phyloP scores from a whole-genome alignment of 1,140 invertebrate species.

The Platyscapa corneri region DNA sequence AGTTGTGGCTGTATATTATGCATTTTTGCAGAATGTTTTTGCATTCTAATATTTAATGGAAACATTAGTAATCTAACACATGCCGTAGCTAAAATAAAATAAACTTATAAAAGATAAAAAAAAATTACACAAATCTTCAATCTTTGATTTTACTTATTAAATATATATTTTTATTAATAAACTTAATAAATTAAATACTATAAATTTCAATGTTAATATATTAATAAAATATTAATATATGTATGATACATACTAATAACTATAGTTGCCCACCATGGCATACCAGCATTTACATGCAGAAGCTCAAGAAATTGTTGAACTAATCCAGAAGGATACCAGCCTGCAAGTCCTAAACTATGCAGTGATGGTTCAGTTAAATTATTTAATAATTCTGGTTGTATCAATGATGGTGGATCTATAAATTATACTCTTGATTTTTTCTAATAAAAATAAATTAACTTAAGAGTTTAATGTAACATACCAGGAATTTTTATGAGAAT shows the following conservation, averaged over 20 bases:
- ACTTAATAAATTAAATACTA: background rate
- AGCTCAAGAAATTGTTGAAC: conserved; percentile 87
- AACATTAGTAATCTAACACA: conserved; percentile 84
- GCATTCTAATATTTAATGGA: conserved; percentile 86
- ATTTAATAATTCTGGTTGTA: conserved; percentile 67
- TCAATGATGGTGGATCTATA: conserved; percentile 46
- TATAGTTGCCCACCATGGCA: conserved; percentile 95
- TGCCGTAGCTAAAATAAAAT: conserved; percentile 80
- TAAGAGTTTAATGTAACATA: background rate
- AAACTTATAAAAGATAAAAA: background rate
- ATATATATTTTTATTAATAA: background rate
- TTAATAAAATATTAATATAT: conserved; percentile 16
- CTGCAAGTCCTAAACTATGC: conserved; percentile 85
- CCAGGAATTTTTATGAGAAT: conserved; percentile 35
- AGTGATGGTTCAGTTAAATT: conserved; percentile 84
- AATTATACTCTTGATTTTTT: background rate
- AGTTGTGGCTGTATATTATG: conserved; percentile 88
- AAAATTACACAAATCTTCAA: too few relatives aligned
- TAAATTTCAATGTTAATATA: conserved; percentile 1
- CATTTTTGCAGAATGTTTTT: conserved; percentile 86
- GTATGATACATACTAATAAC: conserved; percentile 76
- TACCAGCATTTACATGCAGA: conserved; percentile 82
- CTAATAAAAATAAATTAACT: background rate
- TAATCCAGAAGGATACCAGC: conserved; percentile 85
- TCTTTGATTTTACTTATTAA: too few relatives aligned